Evolutionary conservation across 1,140 invertebrate species (phyloP), one percentile per base, ranked within the genome.

Genomic region (Lordiphosa mommai): DNA sequence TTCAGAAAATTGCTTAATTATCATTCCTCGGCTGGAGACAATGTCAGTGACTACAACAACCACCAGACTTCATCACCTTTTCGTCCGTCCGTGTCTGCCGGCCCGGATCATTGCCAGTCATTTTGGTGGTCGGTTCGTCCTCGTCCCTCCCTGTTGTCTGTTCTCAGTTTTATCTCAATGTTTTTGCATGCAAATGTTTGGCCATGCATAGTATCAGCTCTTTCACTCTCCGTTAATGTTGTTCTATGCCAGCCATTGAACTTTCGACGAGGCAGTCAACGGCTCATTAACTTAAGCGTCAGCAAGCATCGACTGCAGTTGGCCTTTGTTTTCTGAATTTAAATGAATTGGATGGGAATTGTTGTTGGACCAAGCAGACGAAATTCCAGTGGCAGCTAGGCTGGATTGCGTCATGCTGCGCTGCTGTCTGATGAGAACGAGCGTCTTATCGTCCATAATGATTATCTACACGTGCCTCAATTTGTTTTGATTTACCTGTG

Each of bases 161-260:
- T 37, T 20, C 29, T 32, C 12, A 20, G 38, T 43, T 36, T 44
- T 55, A 50, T 61, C 58, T 50, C 8, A 9, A 13, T 29, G 40
- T 37, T 53, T 65, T 69, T 57, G 46, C 48, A 69, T 69, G 60
- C 60, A 56, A 66, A 53, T 74, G 52, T 44, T 65, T 58, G 16
- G 44, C 46, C 33, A 12, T 40, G 17, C n/a, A n/a, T n/a, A n/a
- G n/a, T n/a, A n/a, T n/a, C n/a, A n/a, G n/a, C n/a, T n/a, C n/a
- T n/a, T 48, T 44, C 13, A 13, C 13, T 17, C 17, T 36, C 47
- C 30, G 17, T 51, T 48, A 32, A 32, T 52, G 49, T 55, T 61
- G 5, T 14, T 52, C 37, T 32, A 41, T 32, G 29, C 16, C 4
- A 50, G 56, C 41, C 69, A 50, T 41, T 73, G 69, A 73, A 72